Evolutionary conservation across 2,113 vertebrate genomes (phyloP).

Genomic region (Psophia crepitans): DNA sequence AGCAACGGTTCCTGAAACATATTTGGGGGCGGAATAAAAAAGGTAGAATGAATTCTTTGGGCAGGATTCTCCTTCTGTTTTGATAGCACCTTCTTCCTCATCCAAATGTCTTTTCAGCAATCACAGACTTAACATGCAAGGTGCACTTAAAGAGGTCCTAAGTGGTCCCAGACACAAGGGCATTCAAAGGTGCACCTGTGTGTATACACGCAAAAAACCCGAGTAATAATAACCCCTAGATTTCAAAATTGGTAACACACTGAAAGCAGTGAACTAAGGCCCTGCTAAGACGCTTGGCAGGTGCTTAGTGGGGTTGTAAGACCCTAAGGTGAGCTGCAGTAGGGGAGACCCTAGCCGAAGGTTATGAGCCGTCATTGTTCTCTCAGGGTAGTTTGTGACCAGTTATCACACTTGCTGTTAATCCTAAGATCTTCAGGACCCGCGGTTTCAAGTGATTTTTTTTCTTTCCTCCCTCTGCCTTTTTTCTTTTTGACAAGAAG

Average conservation of each 20-base stretch:
- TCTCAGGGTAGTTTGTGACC: background rate
- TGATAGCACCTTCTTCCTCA: background rate
- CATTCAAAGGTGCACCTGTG: background rate
- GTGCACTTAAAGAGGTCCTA: background rate
- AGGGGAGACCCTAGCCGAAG: background rate
- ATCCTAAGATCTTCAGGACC: background rate
- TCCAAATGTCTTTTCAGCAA: background rate
- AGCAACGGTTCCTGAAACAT: background rate
- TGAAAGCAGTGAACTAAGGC: background rate
- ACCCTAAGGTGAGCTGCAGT: background rate
- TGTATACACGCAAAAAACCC: accelerated
- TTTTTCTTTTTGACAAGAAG: background rate
- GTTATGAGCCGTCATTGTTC: background rate
- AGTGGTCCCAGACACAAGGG: background rate
- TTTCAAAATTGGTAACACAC: background rate
- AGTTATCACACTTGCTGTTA: background rate
- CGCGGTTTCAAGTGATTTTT: background rate
- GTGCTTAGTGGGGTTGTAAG: background rate
- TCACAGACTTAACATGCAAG: background rate
- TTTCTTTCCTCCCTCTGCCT: accelerated
- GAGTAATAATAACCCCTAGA: background rate
- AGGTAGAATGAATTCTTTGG: background rate
- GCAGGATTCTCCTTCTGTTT: background rate
- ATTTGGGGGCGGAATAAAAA: background rate
- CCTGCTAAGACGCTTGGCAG: background rate